phyloP scores from a whole-genome alignment of 1,140 invertebrate species.

The Zaprionus ghesquierei region DNA sequence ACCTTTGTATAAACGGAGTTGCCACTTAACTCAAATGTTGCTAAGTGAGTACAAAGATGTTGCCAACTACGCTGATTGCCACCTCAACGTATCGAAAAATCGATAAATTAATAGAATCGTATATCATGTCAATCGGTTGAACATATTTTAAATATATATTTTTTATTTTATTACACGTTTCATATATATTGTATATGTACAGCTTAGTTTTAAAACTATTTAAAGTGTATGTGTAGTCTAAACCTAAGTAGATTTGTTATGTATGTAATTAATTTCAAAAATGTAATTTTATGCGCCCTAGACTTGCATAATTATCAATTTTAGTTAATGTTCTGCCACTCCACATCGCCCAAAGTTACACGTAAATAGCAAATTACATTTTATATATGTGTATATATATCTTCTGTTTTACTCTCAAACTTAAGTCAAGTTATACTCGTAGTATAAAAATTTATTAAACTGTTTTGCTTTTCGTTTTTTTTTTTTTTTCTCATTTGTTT shows the following conservation, averaged over 20 bases:
- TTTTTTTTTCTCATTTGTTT: no score
- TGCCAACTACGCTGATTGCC: background rate
- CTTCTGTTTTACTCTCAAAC: conserved; percentile 33
- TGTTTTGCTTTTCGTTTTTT: conserved; percentile 6
- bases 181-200: conserved; percentile 77
- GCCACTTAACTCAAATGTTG: background rate
- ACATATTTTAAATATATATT: conserved; percentile 75
- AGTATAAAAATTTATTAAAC: conserved; percentile 50
- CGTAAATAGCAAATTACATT: conserved; percentile 44
- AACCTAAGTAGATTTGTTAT: conserved; percentile 59
- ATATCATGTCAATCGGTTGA: conserved; percentile 14
- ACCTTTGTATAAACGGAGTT: background rate
- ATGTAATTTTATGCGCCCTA: conserved; percentile 52
- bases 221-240: conserved; percentile 63
- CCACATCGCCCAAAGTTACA: conserved; percentile 30
- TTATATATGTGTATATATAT: conserved; percentile 27
- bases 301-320: conserved; percentile 36
- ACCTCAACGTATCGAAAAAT: background rate
- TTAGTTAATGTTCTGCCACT: conserved; percentile 32
- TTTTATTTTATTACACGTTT: conserved; percentile 77
- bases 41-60: background rate
- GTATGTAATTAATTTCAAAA: conserved; percentile 69
- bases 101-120: background rate
- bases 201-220: conserved; percentile 66
- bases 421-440: conserved; percentile 47